A percentile compares a stretch with the other conserved stretches of the same genome.
Evolutionary conservation across 2,888 invertebrate genomes (phyloP).

Genomic region (Pammene aurita): DNA sequence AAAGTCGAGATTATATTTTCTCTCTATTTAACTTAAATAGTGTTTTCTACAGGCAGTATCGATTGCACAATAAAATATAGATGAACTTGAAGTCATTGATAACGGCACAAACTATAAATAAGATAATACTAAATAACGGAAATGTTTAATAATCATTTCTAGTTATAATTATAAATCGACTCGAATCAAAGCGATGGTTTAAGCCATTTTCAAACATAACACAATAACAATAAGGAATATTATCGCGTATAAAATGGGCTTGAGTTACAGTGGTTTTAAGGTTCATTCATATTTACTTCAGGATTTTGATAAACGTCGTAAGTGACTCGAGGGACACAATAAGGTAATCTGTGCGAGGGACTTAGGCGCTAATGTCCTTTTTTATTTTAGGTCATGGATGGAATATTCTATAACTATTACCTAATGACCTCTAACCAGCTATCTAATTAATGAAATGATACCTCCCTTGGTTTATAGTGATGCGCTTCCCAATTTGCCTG

Average conservation of each 20-base stretch:
- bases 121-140: no score
- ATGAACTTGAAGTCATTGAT: slow-evolving; percentile 20
- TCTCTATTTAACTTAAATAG: neutral
- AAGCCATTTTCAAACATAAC: neutral
- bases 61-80: slow-evolving; percentile 14
- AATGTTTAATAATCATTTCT: neutral
- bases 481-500: neutral
- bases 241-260: neutral
- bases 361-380: neutral
- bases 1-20: neutral
- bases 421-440: slow-evolving; percentile 1
- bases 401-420: slow-evolving; percentile 21
- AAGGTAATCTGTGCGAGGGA: no score
- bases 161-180: neutral
- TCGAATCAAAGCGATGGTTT: neutral
- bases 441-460: neutral
- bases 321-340: no score
- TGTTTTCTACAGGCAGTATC: slow-evolving; percentile 1
- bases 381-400: neutral
- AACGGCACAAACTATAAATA: slow-evolving; percentile 17
- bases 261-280: neutral
- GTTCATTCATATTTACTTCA: slow-evolving; percentile 1
- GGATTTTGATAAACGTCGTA: neutral
- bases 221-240: neutral
- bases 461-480: neutral